phyloP scores from a whole-genome alignment of 2,113 vertebrate genomes.

The Oreochromis aureus region DNA sequence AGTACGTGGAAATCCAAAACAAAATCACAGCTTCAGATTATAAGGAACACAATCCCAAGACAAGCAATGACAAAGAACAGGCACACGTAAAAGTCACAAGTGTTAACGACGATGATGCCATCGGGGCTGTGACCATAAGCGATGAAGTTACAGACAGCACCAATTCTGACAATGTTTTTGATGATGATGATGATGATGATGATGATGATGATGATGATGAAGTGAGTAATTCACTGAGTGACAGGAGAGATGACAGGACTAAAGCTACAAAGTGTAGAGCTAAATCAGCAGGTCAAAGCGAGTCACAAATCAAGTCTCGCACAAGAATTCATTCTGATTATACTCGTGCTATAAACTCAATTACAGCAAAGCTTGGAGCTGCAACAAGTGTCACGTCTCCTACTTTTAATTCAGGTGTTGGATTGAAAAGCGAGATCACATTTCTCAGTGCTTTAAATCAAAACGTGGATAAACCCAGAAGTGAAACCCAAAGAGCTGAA shows the following conservation, averaged over 20 bases:
- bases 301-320: neutral
- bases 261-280: neutral
- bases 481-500: neutral
- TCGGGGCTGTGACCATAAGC: neutral
- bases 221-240: neutral
- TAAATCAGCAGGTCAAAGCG: neutral
- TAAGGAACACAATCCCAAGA: accelerated
- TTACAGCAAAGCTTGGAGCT: conserved; percentile 43
- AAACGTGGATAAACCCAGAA: neutral
- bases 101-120: conserved; percentile 5
- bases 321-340: neutral
- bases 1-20: neutral
- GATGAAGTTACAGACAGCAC: conserved; percentile 54
- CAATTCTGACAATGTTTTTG: conserved; percentile 60
- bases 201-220: conserved; percentile 42
- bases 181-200: conserved; percentile 46
- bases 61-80: neutral
- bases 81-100: neutral
- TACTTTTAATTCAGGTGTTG: neutral
- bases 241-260: neutral
- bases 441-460: neutral
- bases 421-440: neutral
- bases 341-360: conserved; percentile 30
- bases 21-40: neutral
- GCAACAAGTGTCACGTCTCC: conserved; percentile 2